Conservation (phyloP, 1,140 invertebrate species). For the Sweltsa coloradensis region DNA sequence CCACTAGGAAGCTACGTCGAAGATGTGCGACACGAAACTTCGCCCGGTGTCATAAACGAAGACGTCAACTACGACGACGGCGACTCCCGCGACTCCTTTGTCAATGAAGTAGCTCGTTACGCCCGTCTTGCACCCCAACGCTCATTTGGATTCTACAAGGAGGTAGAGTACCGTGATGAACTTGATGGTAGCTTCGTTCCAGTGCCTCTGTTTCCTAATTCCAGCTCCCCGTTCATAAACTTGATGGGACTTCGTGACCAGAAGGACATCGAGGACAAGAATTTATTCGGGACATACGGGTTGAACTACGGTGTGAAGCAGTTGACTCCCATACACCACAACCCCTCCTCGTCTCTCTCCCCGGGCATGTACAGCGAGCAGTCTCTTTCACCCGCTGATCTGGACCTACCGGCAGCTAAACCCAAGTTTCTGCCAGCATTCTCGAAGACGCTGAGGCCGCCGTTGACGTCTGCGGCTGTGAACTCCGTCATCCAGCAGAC, state of each 20-base stretch:
- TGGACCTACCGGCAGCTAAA: neutral
- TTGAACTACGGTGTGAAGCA: neutral
- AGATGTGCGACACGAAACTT: neutral
- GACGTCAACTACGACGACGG: too few relatives aligned
- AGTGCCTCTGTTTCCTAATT: neutral
- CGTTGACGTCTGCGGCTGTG: neutral
- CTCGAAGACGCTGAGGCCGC: neutral
- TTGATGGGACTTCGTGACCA: neutral
- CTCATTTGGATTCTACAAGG: too few relatives aligned
- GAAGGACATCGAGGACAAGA: neutral
- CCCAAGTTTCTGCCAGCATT: neutral
- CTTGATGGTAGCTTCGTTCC: neutral
- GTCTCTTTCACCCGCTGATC: neutral
- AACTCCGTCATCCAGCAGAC: too few relatives aligned
- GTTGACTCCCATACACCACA: neutral
- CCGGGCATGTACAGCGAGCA: constrained; percentile 3
- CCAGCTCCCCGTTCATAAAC: neutral
- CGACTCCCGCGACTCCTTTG: neutral
- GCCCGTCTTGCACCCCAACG: too few relatives aligned
- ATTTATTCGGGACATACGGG: neutral
- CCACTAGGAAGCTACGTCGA: neutral
- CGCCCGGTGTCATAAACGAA: too few relatives aligned
- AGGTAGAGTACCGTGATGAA: too few relatives aligned
- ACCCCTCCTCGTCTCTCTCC: neutral
- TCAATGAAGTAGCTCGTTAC: too few relatives aligned